These are phyloP conservation scores for Ariopsis seemanni DNA, from an alignment of 2,113 vertebrate species.

Conservation along the genomic window DNA sequence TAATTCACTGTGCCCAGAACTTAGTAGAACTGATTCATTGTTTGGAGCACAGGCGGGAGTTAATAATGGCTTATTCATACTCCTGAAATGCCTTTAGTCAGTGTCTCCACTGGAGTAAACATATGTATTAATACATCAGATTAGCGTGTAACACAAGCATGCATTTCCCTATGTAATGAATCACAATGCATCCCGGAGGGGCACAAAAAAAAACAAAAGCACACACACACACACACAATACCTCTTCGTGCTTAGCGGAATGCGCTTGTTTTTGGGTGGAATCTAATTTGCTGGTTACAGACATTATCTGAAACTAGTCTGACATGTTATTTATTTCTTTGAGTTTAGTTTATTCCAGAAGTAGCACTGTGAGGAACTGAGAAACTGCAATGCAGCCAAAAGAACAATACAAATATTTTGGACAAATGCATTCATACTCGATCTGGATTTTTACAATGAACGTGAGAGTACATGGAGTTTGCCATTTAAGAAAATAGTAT, in stretches of 20 bases:
- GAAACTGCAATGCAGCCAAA: background rate
- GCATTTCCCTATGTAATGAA: constrained; percentile 50
- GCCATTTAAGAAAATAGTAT: background rate
- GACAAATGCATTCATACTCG: background rate
- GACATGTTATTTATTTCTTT: constrained; percentile 37
- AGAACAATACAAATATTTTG: background rate
- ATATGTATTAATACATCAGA: constrained; percentile 55
- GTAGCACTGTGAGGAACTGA: background rate
- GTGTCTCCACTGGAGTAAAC: constrained; percentile 52
- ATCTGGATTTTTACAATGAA: background rate
- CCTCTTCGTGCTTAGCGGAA: constrained; percentile 27
- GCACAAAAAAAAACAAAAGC: constrained; percentile 1
- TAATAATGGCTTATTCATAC: constrained; percentile 57
- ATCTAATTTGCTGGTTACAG: constrained; percentile 47
- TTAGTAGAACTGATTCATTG: constrained; percentile 62
- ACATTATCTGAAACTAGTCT: constrained; percentile 39
- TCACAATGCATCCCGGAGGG: constrained; percentile 44
- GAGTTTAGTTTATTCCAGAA: constrained; percentile 20
- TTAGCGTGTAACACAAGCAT: constrained; percentile 46
- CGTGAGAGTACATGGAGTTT: background rate
- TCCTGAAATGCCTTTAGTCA: constrained; percentile 59
- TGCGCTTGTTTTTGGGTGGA: constrained; percentile 31
- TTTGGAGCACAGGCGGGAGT: constrained; percentile 49
- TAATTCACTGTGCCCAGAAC: constrained; percentile 64
- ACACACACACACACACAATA: background rate